Base-by-base conservation (phyloP, 2,797 vertebrate genomes). In the Falco biarmicus region DNA sequence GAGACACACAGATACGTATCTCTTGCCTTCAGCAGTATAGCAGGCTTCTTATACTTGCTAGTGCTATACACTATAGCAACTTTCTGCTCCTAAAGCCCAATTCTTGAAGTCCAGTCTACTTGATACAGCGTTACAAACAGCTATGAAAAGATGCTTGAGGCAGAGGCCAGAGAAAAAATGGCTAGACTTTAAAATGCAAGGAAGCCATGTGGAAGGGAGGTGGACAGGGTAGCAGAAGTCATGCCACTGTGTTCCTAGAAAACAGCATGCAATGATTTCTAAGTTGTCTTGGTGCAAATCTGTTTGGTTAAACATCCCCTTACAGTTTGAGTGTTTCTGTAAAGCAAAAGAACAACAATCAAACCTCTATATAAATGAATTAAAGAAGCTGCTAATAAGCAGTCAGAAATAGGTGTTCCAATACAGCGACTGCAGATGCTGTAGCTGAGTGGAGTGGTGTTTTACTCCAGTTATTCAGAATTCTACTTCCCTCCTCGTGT, bases 221-320 rank as follows among this genome's bases (percentile, higher is more conserved):
- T 39, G 29, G 47, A 19, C 11, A 56, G 32, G 11, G 8, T 37
- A 71, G 73, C 20, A 37, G 47, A 73, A 17, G 9, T 64, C 16
- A 13, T 1, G 14, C 37, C 20, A 6, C 8, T 13, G 4, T 32
- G n/a, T 89, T 82, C 32, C n/a, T 32, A 10, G 20, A 24, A 31
- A 59, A 22, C 14, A 78, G 19, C 0, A 0, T 43, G 16, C 15
- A 31, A 1, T n/a, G 26, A 48, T 34, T 87, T 71, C 11, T 20
- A 3, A 70, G 34, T 71, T 6, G 24, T 70, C 25, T 48, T 73
- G 16, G 17, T 89, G 22, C 18, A 64, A 11, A 47, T 69, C n/a
- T 53, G 10, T 66, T 92, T 31, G 8, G 18, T 48, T 64, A 48
- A 83, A 15, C 34, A 6, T 83, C 10, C 13, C 19, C 15, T 61